Evolutionary conservation across 2,888 invertebrate species (phyloP).

Genomic region (Polydesmus complanatus): DNA sequence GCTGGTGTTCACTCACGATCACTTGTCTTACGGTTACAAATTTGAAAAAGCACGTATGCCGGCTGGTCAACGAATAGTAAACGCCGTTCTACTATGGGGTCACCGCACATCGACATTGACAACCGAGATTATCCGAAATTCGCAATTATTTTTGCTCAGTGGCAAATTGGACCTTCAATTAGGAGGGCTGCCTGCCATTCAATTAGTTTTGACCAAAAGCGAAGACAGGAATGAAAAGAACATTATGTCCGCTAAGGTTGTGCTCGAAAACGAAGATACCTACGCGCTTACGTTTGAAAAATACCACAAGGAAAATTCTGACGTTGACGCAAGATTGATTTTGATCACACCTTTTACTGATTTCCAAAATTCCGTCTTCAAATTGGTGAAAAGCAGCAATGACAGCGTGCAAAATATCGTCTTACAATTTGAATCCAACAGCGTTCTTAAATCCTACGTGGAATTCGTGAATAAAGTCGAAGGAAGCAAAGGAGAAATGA

Average conservation of each 20-base stretch:
- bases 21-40: neutral
- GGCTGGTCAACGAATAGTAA: neutral
- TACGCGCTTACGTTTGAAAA: too few relatives aligned
- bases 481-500: slow-evolving; percentile 18
- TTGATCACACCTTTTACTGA: too few relatives aligned
- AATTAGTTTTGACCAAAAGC: neutral
- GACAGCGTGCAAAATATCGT: too few relatives aligned
- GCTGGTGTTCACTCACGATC: neutral
- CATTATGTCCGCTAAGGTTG: too few relatives aligned
- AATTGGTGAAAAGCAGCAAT: too few relatives aligned
- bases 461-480: slow-evolving; percentile 19
- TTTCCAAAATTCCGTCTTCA: too few relatives aligned
- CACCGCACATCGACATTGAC: slow-evolving; percentile 10
- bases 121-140: slow-evolving; percentile 19
- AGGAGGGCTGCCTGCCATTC: neutral
- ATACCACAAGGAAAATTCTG: too few relatives aligned
- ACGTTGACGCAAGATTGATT: too few relatives aligned
- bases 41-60: neutral
- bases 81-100: neutral
- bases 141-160: slow-evolving; percentile 17
- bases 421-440: too few relatives aligned
- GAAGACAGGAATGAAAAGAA: neutral
- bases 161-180: neutral
- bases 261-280: too few relatives aligned
- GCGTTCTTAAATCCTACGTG: too few relatives aligned